Evolutionary conservation across 2,113 vertebrate genomes (phyloP).

Genomic region (Rallus limicola): DNA sequence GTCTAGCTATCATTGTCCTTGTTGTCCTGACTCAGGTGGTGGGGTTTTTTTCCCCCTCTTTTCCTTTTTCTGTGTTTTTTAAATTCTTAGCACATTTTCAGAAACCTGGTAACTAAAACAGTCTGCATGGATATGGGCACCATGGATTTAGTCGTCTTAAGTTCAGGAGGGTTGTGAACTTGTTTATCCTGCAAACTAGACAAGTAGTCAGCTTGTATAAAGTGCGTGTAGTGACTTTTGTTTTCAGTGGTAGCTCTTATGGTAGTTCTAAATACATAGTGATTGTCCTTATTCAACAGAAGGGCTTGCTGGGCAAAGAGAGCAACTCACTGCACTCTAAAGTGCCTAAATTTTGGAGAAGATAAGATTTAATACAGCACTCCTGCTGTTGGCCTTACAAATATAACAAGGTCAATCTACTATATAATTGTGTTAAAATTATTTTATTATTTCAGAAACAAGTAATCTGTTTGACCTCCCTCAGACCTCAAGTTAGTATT

Average conservation of each 20-base stretch:
- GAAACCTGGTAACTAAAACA: background rate
- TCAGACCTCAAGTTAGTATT: background rate
- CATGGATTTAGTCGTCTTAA: background rate
- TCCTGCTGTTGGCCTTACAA: background rate
- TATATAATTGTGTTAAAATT: background rate
- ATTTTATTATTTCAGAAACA: background rate
- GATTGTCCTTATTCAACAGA: background rate
- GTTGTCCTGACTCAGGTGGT: background rate
- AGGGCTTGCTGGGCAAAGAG: background rate
- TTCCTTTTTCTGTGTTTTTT: background rate
- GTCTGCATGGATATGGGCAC: background rate
- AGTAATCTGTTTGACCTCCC: background rate
- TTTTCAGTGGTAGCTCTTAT: background rate
- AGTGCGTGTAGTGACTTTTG: background rate
- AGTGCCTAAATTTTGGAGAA: background rate
- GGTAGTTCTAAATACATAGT: background rate
- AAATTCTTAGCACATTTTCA: background rate
- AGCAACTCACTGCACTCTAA: background rate
- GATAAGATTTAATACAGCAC: background rate
- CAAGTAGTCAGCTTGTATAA: background rate
- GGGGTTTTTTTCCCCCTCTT: too few species aligned
- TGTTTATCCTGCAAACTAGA: background rate
- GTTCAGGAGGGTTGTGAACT: background rate
- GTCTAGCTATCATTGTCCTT: background rate
- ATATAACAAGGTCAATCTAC: background rate